Conservation (phyloP, 2,888 invertebrate genomes). For the Rutpela maculata region DNA sequence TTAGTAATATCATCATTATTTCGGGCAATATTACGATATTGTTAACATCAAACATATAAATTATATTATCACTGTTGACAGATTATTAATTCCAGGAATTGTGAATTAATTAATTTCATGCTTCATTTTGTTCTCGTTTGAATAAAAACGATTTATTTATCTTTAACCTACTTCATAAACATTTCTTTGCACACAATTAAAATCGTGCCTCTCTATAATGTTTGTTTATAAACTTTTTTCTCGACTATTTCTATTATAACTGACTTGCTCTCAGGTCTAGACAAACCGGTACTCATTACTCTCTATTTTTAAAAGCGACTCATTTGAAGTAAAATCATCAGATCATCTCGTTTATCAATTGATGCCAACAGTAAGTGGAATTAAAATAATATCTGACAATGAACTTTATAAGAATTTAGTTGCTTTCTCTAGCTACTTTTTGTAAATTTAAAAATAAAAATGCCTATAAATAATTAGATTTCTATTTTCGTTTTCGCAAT, state of each 20-base stretch:
- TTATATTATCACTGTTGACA: too few species aligned
- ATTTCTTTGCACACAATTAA: neutral
- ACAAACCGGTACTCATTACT: neutral
- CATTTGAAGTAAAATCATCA: neutral
- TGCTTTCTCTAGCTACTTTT: too few species aligned
- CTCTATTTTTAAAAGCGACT: neutral
- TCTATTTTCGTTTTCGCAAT: too few species aligned
- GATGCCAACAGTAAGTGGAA: neutral
- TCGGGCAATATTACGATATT: too few species aligned
- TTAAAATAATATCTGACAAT: too few species aligned
- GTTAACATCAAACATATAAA: too few species aligned
- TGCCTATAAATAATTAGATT: too few species aligned
- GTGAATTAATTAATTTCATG: neutral
- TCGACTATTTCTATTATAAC: neutral
- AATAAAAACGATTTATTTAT: neutral
- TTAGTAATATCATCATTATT: too few species aligned
- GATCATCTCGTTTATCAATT: neutral
- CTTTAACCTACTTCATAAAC: neutral
- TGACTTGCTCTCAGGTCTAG: neutral
- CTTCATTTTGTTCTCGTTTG: neutral
- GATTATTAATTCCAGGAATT: neutral
- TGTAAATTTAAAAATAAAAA: too few species aligned
- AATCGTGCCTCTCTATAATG: slow-evolving; percentile 2
- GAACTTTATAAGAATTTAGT: too few species aligned
- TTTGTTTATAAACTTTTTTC: slow-evolving; percentile 6